Evolutionary conservation across 2,113 vertebrate genomes (phyloP), one percentile per base, ranked within the genome.

Genomic region (Lampris megalopsis): DNA sequence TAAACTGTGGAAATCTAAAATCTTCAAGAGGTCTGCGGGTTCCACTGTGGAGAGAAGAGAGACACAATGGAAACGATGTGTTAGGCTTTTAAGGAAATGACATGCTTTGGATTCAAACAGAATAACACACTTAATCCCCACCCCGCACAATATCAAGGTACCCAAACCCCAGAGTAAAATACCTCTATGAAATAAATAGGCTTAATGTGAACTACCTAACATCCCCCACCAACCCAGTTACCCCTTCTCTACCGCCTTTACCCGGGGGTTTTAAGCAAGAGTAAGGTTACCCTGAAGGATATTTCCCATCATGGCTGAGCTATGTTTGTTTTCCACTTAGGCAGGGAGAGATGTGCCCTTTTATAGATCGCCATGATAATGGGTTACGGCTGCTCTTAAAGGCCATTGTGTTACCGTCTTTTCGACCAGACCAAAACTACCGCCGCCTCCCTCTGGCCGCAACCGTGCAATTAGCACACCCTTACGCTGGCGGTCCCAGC

Each of bases 1-100:
- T 94, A 97, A 95, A 96, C 94, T 98, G 71, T 94, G 96, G 91
- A 99, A 98, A 92, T 99, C 98, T 95, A 99, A 96, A 87, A 97
- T 96, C 95, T 97, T 98, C 95, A 99, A 94, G 87, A 99, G 95
- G 91, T 98, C 96, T 83, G 96, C 95, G 68, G 97, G 96, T 77
- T 97, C 96, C 77, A 91, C 97, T 98, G 89, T 0, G 52, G 85
- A n/a, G 75, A 83, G 48, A 77, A 64, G 50, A 53, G 67, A 60
- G 42, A 61, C 35, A 77, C 1, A 77, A 10, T 68, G 66, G 73
- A 71, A 85, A 36, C 5, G 8, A 50, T 4, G 41, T 40, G 49
- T 85, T 65, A 85, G 75, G 43, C 54, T 56, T 9, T 56, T 41
- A 48, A 37, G 9, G n/a, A 4, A 0, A 37, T 10, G 9, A 52